Conservation (phyloP, 2,113 vertebrate genomes). For the Oreochromis tanganicae region DNA sequence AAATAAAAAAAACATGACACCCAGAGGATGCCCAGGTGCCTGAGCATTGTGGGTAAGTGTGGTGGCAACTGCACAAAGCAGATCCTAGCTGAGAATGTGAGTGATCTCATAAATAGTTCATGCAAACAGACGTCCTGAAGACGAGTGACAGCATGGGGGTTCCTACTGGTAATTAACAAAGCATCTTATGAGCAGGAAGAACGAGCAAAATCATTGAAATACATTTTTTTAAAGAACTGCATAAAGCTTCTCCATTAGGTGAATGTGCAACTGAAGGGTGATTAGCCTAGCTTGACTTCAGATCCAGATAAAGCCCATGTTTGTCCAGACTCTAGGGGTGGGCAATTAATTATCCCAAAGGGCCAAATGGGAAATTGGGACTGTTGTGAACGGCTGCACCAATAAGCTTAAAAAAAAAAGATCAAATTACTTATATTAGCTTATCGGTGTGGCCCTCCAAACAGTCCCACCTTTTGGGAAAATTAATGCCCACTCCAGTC, state of each 20-base stretch:
- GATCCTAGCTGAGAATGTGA: background rate
- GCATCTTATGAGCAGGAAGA: background rate
- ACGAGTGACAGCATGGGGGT: background rate
- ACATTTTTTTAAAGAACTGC: background rate
- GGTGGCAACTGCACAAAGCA: background rate
- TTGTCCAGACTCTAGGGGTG: background rate
- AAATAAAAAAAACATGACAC: background rate
- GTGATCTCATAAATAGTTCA: background rate
- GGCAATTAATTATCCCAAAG: background rate
- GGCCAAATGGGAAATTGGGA: background rate
- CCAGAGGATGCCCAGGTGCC: background rate
- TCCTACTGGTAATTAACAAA: background rate
- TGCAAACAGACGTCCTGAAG: background rate
- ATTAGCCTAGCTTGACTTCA: background rate
- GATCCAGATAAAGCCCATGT: background rate
- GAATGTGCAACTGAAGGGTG: background rate
- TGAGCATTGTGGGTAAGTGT: background rate
- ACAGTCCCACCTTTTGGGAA: background rate
- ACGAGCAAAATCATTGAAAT: background rate
- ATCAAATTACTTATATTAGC: background rate
- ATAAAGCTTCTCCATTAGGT: background rate
- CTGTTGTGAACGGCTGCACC: background rate
- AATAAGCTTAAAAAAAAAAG: background rate
- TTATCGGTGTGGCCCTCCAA: background rate
- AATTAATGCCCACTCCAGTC: background rate